Evolutionary conservation across 2,888 invertebrate genomes (phyloP).

Genomic region (Amphipoea oculea): DNA sequence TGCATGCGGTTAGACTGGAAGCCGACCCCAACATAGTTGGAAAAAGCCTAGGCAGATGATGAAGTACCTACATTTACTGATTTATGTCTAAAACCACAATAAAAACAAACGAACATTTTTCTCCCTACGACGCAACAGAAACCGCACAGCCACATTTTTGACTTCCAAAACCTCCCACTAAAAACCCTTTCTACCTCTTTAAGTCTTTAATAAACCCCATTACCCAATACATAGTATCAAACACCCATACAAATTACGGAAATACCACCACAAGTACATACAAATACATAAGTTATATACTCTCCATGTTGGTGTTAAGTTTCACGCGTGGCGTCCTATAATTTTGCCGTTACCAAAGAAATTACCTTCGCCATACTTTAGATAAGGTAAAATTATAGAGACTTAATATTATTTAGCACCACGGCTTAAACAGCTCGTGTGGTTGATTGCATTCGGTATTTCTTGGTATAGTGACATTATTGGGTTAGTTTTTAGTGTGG

Average conservation of each 20-base stretch:
- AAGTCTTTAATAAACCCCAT: conserved; percentile 13
- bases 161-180: not conserved
- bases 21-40: too few species aligned
- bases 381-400: conserved; percentile 80
- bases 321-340: conserved; percentile 75
- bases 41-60: too few species aligned
- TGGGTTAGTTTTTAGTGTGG: conserved; percentile 5
- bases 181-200: not conserved
- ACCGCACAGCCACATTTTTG: not conserved
- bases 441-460: conserved; percentile 41
- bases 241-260: conserved; percentile 41
- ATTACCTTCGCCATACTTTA: conserved; percentile 70
- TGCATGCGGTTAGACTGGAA: too few species aligned
- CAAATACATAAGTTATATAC: conserved; percentile 32
- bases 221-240: conserved; percentile 43
- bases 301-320: conserved; percentile 70
- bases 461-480: conserved; percentile 38
- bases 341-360: conserved; percentile 79
- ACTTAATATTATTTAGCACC: conserved; percentile 72
- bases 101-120: not conserved
- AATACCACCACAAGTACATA: conserved; percentile 44
- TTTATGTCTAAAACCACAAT: not conserved
- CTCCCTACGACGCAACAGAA: not conserved
- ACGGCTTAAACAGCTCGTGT: conserved; percentile 19
- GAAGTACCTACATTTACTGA: not conserved